These are phyloP conservation scores for Hyaena hyaena DNA, from an alignment of 2,113 vertebrate genomes.

Conservation along the genomic window DNA sequence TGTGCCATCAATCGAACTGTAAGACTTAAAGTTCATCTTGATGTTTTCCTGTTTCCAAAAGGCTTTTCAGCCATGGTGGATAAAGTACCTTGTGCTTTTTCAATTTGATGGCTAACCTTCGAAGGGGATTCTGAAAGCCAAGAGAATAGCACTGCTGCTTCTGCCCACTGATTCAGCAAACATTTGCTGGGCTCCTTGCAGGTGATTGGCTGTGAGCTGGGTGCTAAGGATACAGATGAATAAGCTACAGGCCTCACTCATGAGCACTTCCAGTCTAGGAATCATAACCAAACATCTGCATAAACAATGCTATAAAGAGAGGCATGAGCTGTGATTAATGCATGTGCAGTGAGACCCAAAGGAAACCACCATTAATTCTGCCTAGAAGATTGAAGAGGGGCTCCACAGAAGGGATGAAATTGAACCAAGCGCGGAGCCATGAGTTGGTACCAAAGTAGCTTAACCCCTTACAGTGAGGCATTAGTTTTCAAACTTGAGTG, in stretches of 20 bases:
- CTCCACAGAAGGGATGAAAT: conserved; percentile 47
- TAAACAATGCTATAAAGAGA: conserved; percentile 41
- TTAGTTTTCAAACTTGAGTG: conserved; percentile 41
- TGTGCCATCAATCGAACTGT: conserved; percentile 52
- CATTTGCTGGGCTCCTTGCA: not conserved
- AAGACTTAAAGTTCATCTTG: conserved; percentile 34
- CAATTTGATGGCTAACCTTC: not conserved
- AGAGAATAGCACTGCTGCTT: conserved; percentile 7
- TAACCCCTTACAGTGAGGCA: not conserved
- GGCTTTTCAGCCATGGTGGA: conserved; percentile 6
- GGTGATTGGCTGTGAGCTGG: not conserved
- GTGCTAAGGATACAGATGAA: conserved; percentile 18
- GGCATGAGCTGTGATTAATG: conserved; percentile 56
- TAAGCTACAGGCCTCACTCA: not conserved
- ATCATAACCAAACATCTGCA: conserved; percentile 46
- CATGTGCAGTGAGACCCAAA: not conserved
- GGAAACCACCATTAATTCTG: conserved; percentile 57
- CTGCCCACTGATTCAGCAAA: not conserved
- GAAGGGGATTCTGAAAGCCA: not conserved
- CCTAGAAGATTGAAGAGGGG: conserved; percentile 52
- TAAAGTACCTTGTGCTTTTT: conserved; percentile 38
- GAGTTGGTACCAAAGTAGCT: conserved; percentile 42
- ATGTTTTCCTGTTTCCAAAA: conserved; percentile 53
- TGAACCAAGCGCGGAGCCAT: conserved; percentile 54
- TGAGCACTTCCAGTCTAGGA: not conserved